A percentile compares a stretch with the other conserved stretches of the same genome.
phyloP scores from a whole-genome alignment of 2,113 vertebrate genomes.

The Prolemur simus region DNA sequence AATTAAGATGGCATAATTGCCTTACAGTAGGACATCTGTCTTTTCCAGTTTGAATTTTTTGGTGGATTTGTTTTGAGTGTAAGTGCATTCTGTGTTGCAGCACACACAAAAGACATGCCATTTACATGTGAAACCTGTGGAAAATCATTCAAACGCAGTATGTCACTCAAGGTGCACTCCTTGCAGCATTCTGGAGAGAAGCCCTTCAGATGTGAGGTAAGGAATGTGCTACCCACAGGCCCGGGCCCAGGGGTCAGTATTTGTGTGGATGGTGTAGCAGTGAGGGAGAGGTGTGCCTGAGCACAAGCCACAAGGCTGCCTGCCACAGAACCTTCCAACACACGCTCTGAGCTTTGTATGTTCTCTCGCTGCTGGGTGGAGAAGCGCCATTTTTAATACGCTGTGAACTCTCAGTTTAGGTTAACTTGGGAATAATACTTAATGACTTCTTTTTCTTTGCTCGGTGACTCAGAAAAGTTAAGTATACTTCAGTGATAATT shows the following conservation, averaged over 20 bases:
- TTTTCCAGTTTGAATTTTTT: neutral
- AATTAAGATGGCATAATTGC: neutral
- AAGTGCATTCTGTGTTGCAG: conserved; percentile 82
- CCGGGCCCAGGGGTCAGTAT: accelerated
- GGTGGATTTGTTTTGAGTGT: neutral
- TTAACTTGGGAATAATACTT: neutral
- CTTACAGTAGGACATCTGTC: neutral
- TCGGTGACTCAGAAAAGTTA: neutral
- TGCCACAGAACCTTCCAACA: neutral
- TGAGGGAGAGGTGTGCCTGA: accelerated
- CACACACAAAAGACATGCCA: conserved; percentile 99
- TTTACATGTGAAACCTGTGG: conserved; percentile 99
- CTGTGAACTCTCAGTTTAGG: neutral
- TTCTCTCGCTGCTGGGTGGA: neutral
- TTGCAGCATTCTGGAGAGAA: conserved; percentile 98
- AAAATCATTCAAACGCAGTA: conserved; percentile 98
- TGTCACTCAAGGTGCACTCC: conserved; percentile 99
- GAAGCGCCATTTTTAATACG: neutral
- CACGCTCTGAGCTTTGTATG: accelerated
- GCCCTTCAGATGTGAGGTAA: conserved; percentile 98
- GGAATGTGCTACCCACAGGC: neutral
- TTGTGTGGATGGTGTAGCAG: accelerated
- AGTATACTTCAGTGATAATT: neutral
- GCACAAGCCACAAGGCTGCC: neutral
- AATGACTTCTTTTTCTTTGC: neutral